Conservation (phyloP, 2,113 vertebrate species). For the Lophochroa leadbeateri region DNA sequence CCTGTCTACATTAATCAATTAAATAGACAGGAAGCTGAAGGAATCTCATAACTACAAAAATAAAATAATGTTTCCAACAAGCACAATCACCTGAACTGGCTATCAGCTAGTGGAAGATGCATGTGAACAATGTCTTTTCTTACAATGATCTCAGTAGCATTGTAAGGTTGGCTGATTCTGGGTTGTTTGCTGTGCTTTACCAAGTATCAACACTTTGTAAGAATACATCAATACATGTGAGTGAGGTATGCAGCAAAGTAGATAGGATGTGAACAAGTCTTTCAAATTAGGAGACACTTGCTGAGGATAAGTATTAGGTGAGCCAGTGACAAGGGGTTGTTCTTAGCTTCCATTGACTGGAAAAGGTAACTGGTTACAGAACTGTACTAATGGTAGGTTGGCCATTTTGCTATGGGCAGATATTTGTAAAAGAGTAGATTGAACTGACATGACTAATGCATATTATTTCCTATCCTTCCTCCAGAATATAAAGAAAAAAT, state of each 20-base stretch:
- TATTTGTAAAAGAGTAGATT: not conserved
- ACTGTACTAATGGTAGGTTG: not conserved
- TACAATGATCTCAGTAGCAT: not conserved
- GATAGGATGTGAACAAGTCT: not conserved
- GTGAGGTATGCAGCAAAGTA: not conserved
- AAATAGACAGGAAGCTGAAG: not conserved
- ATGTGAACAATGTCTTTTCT: not conserved
- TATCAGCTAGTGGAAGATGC: not conserved
- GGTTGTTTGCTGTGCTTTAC: not conserved
- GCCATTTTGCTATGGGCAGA: not conserved
- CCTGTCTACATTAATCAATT: not conserved
- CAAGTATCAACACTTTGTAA: not conserved
- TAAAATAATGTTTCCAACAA: not conserved
- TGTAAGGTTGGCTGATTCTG: not conserved
- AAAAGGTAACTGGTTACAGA: not conserved
- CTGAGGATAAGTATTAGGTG: not conserved
- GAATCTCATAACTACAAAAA: not conserved
- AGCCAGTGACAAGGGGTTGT: accelerated
- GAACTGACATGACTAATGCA: not conserved
- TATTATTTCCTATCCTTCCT: not conserved
- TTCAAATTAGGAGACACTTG: not conserved
- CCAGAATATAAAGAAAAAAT: not conserved
- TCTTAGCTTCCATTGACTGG: not conserved
- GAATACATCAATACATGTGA: not conserved
- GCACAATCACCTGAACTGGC: not conserved